Conservation (phyloP, 2,113 vertebrate species). For the Cyprinodon variegatus region DNA sequence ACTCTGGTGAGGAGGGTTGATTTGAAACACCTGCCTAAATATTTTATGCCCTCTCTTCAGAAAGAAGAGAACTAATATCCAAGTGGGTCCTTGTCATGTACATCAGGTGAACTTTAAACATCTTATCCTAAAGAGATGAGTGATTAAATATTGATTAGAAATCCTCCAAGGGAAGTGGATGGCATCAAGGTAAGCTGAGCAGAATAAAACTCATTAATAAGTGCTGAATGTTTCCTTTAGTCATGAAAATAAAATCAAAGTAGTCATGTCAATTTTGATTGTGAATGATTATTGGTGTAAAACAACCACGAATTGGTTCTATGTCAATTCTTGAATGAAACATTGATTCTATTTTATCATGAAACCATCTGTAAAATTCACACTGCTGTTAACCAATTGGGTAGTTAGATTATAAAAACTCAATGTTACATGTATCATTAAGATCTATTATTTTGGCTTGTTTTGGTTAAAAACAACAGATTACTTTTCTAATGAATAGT, state of each 20-base stretch:
- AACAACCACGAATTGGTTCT: conserved; percentile 5
- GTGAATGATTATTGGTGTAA: conserved; percentile 7
- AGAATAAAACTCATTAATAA: conserved; percentile 46
- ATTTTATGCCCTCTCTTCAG: conserved; percentile 28
- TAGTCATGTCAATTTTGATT: conserved; percentile 1
- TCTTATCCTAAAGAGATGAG: conserved; percentile 35
- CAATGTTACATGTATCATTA: too few relatives aligned
- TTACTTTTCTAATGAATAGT: too few relatives aligned
- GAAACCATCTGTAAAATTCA: conserved; percentile 11
- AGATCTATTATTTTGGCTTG: too few relatives aligned
- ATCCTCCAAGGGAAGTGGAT: conserved; percentile 29
- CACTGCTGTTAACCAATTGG: conserved; percentile 16
- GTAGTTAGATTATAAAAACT: background rate
- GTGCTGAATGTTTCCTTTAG: conserved; percentile 50
- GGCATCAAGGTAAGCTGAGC: conserved; percentile 30
- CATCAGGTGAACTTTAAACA: conserved; percentile 42
- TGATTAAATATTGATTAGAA: conserved; percentile 62
- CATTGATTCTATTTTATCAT: conserved; percentile 7
- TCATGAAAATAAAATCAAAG: conserved; percentile 24
- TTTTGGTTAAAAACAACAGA: too few relatives aligned
- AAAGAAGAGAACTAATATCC: conserved; percentile 17
- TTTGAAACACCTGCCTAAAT: conserved; percentile 32
- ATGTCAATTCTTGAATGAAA: conserved; percentile 9
- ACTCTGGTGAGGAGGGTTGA: background rate
- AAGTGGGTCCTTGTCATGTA: conserved; percentile 37